Percentiles rank a stretch among this genome's conserved stretches.
Evolutionary conservation across 2,888 invertebrate species (phyloP).

Genomic region (Tipula vernalis): DNA sequence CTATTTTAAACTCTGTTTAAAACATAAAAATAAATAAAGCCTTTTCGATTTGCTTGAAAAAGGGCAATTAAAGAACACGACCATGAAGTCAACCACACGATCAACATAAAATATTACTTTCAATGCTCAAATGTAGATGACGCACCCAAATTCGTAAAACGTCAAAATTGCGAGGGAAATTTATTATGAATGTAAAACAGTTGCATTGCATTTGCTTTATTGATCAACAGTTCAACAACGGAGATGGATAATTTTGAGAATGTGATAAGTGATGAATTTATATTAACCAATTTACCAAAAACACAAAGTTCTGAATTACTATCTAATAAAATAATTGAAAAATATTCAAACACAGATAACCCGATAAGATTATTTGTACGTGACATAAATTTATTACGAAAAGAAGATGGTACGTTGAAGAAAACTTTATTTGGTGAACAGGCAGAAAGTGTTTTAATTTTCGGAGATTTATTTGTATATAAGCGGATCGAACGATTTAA

Average conservation of each 20-base stretch:
- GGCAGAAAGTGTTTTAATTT: not conserved
- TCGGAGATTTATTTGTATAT: not conserved
- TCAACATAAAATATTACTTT: not conserved
- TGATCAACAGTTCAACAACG: not conserved
- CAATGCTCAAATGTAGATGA: not conserved
- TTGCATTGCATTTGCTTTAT: too few relatives aligned
- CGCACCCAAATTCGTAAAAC: not conserved
- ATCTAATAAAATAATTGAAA: not conserved
- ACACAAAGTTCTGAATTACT: not conserved
- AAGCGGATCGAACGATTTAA: not conserved
- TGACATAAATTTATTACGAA: not conserved
- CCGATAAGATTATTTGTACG: not conserved
- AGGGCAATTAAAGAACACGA: not conserved
- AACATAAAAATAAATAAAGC: too few relatives aligned
- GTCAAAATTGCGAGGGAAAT: not conserved
- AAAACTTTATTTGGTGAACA: not conserved
- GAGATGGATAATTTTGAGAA: not conserved
- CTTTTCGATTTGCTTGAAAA: too few relatives aligned
- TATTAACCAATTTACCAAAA: not conserved
- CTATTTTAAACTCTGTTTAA: too few relatives aligned
- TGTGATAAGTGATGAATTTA: not conserved
- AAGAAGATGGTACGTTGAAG: not conserved
- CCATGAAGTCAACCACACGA: not conserved
- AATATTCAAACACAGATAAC: not conserved
- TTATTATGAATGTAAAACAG: not conserved